phyloP scores from a whole-genome alignment of 2,888 invertebrate species.

The Monochamus alternatus region DNA sequence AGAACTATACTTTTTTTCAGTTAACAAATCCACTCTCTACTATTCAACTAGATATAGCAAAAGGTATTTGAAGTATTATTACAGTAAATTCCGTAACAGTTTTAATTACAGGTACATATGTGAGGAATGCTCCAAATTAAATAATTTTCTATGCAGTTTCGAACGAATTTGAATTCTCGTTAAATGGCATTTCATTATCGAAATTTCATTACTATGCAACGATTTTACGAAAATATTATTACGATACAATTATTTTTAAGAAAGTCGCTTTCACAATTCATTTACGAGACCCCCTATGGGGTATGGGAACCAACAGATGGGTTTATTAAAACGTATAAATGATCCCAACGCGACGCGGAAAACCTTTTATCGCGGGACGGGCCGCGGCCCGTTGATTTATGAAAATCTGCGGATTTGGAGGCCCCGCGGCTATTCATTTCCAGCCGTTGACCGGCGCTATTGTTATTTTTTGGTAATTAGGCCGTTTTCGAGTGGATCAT shows the following conservation, averaged over 20 bases:
- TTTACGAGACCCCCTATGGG: not conserved
- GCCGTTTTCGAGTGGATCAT: not conserved
- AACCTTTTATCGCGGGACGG: not conserved
- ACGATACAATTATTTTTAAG: not conserved
- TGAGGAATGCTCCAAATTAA: too few species aligned
- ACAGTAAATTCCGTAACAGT: too few species aligned
- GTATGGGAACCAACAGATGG: not conserved
- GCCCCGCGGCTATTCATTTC: not conserved
- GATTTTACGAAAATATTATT: not conserved
- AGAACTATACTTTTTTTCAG: too few species aligned
- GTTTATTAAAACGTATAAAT: slow-evolving; percentile 10
- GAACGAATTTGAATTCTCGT: too few species aligned
- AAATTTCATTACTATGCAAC: too few species aligned
- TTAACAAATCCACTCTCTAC: too few species aligned
- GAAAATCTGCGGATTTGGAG: not conserved
- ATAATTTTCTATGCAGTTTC: too few species aligned
- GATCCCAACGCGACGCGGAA: not conserved
- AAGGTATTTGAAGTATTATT: too few species aligned
- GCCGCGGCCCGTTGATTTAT: not conserved
- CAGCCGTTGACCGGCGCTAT: not conserved
- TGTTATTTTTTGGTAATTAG: not conserved
- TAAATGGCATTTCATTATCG: too few species aligned
- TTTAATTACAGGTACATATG: too few species aligned
- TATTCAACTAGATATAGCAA: too few species aligned
- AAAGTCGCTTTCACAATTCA: not conserved